phyloP scores from a whole-genome alignment of 1,140 invertebrate genomes.

The Drosophila orosa region DNA sequence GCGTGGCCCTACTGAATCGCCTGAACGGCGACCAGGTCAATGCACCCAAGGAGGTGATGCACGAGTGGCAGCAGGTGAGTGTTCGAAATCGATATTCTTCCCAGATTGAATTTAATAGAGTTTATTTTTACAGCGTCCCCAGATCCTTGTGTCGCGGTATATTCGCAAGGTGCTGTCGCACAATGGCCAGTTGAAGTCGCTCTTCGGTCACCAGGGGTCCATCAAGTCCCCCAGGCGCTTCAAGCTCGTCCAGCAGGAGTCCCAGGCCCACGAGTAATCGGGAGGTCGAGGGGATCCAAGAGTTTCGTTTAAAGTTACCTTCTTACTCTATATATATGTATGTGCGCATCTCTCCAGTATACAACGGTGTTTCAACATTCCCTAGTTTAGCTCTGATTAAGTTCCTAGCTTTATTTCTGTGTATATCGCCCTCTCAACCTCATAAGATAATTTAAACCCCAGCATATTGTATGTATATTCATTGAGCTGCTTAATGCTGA shows the following conservation, averaged over 20 bases:
- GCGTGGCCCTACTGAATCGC: conserved; percentile 96
- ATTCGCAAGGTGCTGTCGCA: conserved; percentile 93
- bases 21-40: conserved; percentile 97
- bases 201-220: conserved; percentile 91
- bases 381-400: conserved; percentile 68
- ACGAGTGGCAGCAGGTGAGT: conserved; percentile 92
- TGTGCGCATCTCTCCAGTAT: conserved; percentile 60
- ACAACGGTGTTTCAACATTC: conserved; percentile 70
- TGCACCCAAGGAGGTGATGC: conserved; percentile 93
- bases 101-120: not conserved
- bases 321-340: conserved; percentile 10
- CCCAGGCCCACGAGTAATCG: conserved; percentile 92
- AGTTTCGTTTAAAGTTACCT: conserved; percentile 41
- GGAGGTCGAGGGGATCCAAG: conserved; percentile 3
- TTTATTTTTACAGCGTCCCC: conserved; percentile 88
- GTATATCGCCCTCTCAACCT: conserved; percentile 45
- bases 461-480: conserved; percentile 42
- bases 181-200: conserved; percentile 88
- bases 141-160: conserved; percentile 93
- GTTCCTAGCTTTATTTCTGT: conserved; percentile 58
- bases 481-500: conserved; percentile 26
- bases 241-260: conserved; percentile 95
- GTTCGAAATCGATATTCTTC: not conserved
- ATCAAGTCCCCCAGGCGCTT: conserved; percentile 93
- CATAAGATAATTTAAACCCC: conserved; percentile 50